These are phyloP conservation scores for Pteropus alecto DNA, from an alignment of 2,113 vertebrate species.

Conservation along the genomic window DNA sequence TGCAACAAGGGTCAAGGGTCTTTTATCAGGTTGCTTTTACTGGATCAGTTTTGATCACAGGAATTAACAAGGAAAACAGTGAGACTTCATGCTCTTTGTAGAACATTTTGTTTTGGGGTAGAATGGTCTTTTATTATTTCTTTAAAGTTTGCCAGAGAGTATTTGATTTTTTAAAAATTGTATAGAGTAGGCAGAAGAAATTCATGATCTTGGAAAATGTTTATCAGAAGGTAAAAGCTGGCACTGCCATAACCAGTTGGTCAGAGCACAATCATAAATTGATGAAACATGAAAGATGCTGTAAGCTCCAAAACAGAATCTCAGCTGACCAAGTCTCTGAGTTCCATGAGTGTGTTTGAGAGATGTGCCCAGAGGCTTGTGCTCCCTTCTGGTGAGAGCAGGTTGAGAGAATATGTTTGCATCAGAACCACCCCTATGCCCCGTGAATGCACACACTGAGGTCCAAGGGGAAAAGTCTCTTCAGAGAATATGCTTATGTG, in stretches of 20 bases:
- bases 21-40: neutral
- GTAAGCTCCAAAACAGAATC: neutral
- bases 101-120: neutral
- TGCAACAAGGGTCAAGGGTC: neutral
- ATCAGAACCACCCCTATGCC: neutral
- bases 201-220: neutral
- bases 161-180: neutral
- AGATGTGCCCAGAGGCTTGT: fast-evolving
- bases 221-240: neutral
- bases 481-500: neutral
- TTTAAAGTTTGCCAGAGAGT: neutral
- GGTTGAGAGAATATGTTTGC: neutral
- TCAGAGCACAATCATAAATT: neutral
- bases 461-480: neutral
- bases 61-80: neutral
- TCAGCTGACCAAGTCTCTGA: neutral
- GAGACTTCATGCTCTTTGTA: neutral
- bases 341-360: neutral
- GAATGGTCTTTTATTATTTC: neutral
- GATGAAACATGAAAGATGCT: neutral
- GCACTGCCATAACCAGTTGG: neutral
- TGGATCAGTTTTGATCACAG: neutral
- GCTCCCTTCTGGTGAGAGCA: neutral
- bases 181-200: neutral
- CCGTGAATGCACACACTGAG: neutral